Conservation (phyloP, 2,888 invertebrate species). For the Ornithoptera priamus region DNA sequence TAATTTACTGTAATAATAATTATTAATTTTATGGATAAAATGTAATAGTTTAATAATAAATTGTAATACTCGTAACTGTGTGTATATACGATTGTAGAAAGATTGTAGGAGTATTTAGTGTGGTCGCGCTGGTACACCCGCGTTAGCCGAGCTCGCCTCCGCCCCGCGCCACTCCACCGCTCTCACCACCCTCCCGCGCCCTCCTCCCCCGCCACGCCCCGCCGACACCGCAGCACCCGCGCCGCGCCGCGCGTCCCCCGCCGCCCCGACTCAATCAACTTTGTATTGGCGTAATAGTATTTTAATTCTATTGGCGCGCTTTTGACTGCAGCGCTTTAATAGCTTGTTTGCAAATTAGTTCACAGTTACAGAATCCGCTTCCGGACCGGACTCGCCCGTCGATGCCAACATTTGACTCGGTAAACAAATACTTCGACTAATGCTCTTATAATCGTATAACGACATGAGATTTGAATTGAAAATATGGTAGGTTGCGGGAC, state of each 20-base stretch:
- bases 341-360: slow-evolving; percentile 69
- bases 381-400: slow-evolving; percentile 21
- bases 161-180: slow-evolving; percentile 37
- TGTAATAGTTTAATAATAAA: no score
- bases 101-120: background rate
- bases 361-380: slow-evolving; percentile 49
- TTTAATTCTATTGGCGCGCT: slow-evolving; percentile 76
- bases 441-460: background rate
- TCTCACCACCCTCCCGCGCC: slow-evolving; percentile 31
- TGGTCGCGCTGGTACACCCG: slow-evolving; percentile 3
- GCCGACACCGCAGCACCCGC: slow-evolving; percentile 13
- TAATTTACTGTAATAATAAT: no score
- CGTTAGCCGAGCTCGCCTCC: slow-evolving; percentile 30
- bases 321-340: slow-evolving; percentile 62
- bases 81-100: background rate
- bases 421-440: background rate
- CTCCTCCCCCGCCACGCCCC: slow-evolving; percentile 35
- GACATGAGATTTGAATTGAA: slow-evolving; percentile 11
- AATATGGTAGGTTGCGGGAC: slow-evolving; percentile 1
- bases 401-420: background rate
- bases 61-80: no score
- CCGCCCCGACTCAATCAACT: slow-evolving; percentile 65
- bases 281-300: slow-evolving; percentile 76
- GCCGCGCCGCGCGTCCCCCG: slow-evolving; percentile 35
- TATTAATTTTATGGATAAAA: no score